A percentile compares a stretch with the other conserved stretches of the same genome.
Conservation (phyloP, 2,888 invertebrate species). For the Alloplasta piceator region DNA sequence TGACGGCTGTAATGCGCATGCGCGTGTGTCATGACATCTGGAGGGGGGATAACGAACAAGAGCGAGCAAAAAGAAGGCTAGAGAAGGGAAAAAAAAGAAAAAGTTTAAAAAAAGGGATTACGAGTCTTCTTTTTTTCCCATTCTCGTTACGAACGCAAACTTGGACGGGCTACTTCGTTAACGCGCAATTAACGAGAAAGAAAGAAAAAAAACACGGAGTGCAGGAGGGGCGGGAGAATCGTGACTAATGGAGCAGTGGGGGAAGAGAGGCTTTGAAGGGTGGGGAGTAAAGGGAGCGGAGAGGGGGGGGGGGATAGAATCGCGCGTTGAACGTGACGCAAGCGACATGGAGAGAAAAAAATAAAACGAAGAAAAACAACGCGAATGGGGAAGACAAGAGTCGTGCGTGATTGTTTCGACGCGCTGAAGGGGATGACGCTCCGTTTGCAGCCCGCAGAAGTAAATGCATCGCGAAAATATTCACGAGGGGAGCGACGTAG, state of each 20-base stretch:
- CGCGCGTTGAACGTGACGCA: constrained; percentile 62
- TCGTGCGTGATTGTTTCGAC: constrained; percentile 62
- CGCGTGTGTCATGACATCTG: constrained; percentile 50
- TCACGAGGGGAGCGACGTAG: background rate
- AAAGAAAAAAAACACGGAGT: constrained; percentile 11
- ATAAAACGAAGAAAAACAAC: constrained; percentile 59
- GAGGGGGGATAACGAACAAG: constrained; percentile 26
- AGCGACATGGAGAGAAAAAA: constrained; percentile 42
- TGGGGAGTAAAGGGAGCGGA: constrained; percentile 22
- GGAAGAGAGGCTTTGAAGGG: background rate
- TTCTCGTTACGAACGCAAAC: constrained; percentile 25
- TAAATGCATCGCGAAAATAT: background rate
- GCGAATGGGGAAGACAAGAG: constrained; percentile 48
- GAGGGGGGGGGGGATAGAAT: constrained; percentile 30
- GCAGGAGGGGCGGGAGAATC: constrained; percentile 39
- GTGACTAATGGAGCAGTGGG: constrained; percentile 38
- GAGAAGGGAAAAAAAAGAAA: constrained; percentile 1
- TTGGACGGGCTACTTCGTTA: constrained; percentile 55
- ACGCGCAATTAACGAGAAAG: constrained; percentile 73
- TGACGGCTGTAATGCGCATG: constrained; percentile 41
- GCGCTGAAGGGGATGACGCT: constrained; percentile 65
- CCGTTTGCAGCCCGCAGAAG: constrained; percentile 30
- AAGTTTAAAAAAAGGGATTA: constrained; percentile 19
- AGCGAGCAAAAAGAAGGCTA: constrained; percentile 17
- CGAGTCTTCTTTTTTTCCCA: constrained; percentile 28